These are phyloP conservation scores for Adineta ricciae DNA, from an alignment of 2,888 invertebrate genomes.

Conservation along the genomic window DNA sequence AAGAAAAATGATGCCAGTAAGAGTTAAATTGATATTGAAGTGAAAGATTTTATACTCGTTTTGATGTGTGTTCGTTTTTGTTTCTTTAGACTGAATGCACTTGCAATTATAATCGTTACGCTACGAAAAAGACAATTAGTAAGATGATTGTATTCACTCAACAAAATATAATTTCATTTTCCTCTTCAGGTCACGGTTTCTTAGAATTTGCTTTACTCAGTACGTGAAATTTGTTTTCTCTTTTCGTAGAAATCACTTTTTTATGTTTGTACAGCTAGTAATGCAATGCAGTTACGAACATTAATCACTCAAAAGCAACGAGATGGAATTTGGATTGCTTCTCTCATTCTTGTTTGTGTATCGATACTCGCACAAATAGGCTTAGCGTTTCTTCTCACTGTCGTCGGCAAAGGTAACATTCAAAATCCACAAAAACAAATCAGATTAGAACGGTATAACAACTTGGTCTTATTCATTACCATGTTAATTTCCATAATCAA, in stretches of 20 bases:
- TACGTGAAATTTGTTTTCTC: neutral
- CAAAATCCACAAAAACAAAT: neutral
- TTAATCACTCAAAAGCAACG: neutral
- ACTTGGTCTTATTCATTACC: neutral
- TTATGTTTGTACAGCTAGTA: neutral
- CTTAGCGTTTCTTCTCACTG: neutral
- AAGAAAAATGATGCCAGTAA: no score
- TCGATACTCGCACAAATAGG: neutral
- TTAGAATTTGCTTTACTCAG: constrained; percentile 14
- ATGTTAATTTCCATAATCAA: neutral
- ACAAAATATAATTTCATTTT: neutral
- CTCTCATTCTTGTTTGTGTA: neutral
- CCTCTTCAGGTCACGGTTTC: neutral
- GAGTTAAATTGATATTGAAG: no score
- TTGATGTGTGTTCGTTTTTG: neutral
- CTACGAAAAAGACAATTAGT: neutral
- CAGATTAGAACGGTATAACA: neutral
- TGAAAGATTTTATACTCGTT: neutral
- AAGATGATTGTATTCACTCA: neutral
- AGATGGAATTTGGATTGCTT: neutral
- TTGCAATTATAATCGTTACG: constrained; percentile 5
- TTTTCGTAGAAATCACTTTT: neutral
- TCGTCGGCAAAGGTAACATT: neutral
- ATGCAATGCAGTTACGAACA: constrained; percentile 18
- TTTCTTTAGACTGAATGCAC: neutral